Conservation (phyloP, 2,888 invertebrate genomes). For the Zhengitettix transpicula region DNA sequence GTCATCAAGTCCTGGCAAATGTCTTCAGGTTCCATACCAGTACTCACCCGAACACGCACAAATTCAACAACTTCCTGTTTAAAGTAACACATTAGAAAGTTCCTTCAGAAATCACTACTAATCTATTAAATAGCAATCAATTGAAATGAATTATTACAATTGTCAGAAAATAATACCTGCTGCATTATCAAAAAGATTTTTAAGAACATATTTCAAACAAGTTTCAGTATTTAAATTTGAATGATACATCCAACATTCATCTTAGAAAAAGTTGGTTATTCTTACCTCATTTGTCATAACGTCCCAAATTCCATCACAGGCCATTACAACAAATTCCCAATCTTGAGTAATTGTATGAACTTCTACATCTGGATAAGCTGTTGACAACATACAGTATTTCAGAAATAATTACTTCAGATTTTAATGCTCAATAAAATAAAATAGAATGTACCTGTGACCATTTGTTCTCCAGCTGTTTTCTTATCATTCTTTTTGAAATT, state of each 20-base stretch:
- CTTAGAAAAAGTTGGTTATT: too few species aligned
- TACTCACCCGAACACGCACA: constrained; percentile 65
- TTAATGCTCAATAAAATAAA: background rate
- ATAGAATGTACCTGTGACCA: constrained; percentile 67
- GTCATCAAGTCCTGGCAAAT: constrained; percentile 94
- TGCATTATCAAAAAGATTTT: background rate
- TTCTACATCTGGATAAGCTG: constrained; percentile 87
- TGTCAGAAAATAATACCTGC: too few species aligned
- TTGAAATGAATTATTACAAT: too few species aligned
- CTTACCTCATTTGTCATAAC: constrained; percentile 75
- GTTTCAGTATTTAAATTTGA: too few species aligned
- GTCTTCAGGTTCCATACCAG: constrained; percentile 74
- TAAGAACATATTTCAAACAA: background rate
- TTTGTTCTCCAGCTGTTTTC: constrained; percentile 81
- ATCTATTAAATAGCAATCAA: too few species aligned
- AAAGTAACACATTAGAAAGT: too few species aligned
- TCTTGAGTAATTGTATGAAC: constrained; percentile 64
- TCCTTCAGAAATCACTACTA: too few species aligned
- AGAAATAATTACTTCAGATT: background rate
- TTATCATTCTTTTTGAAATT: constrained; percentile 83
- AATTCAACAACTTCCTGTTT: constrained; percentile 72
- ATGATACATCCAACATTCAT: too few species aligned
- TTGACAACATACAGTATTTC: constrained; percentile 15
- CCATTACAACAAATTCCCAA: constrained; percentile 91
- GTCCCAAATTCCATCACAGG: constrained; percentile 99